A percentile compares a stretch with the other conserved stretches of the same genome.
Evolutionary conservation across 2,888 invertebrate genomes (phyloP).

Genomic region (Drosophila macrospina): DNA sequence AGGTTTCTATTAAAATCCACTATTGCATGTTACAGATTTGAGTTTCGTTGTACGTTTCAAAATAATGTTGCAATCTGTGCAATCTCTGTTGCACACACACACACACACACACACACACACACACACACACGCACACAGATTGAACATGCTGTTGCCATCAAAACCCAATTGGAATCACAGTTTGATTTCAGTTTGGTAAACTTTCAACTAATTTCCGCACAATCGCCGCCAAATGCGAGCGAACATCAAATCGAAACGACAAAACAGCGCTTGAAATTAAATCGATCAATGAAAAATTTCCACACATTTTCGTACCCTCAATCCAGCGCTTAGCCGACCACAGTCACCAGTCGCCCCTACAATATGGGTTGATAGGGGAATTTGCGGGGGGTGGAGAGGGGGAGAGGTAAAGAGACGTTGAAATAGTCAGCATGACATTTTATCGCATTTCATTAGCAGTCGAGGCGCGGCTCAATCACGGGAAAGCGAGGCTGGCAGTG

Average conservation of each 20-base stretch:
- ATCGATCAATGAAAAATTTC: slow-evolving; percentile 56
- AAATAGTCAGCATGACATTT: slow-evolving; percentile 55
- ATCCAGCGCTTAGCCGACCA: neutral
- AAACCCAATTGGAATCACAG: slow-evolving; percentile 30
- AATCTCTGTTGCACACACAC: slow-evolving; percentile 4
- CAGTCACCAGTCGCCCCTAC: slow-evolving; percentile 4
- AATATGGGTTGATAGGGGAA: no score
- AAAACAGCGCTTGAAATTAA: slow-evolving; percentile 60
- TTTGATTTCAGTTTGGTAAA: slow-evolving; percentile 43
- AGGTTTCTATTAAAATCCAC: slow-evolving; percentile 13
- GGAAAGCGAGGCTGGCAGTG: neutral
- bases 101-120: neutral
- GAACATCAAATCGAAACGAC: slow-evolving; percentile 55
- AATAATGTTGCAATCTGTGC: slow-evolving; percentile 16
- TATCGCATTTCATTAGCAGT: slow-evolving; percentile 74
- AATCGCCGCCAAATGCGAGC: slow-evolving; percentile 51
- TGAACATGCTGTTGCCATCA: neutral
- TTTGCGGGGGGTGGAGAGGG: no score
- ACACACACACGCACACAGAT: no score
- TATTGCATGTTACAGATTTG: slow-evolving; percentile 15
- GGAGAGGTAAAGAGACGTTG: no score
- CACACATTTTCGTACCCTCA: neutral
- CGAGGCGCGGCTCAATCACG: slow-evolving; percentile 1
- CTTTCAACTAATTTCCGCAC: slow-evolving; percentile 69
- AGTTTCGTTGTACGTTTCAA: slow-evolving; percentile 4